Conservation (phyloP, 2,113 vertebrate genomes). For the Dasyprocta punctata region DNA sequence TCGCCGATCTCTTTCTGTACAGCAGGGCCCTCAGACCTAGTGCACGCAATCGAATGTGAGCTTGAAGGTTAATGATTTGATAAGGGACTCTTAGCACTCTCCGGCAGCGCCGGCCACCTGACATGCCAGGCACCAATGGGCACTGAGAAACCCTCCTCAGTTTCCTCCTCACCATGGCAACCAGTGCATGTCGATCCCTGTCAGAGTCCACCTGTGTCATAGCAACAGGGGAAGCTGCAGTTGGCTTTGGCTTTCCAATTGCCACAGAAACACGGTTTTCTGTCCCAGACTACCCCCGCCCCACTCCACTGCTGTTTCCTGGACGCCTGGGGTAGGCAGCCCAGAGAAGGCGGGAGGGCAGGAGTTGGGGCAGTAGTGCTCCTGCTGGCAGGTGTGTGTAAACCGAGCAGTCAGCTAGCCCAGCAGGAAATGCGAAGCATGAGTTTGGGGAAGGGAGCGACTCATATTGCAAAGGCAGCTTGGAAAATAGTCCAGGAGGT, state of each 20-base stretch:
- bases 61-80: constrained; percentile 1
- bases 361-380: not conserved
- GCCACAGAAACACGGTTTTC: not conserved
- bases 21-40: accelerated
- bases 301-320: not conserved
- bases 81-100: not conserved
- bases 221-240: constrained; percentile 68
- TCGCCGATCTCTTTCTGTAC: not conserved
- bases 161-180: constrained; percentile 66
- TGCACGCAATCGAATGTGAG: not conserved
- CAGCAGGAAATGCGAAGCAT: constrained; percentile 1
- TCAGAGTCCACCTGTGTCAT: constrained; percentile 49
- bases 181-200: constrained; percentile 17
- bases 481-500: constrained; percentile 16
- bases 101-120: constrained; percentile 31
- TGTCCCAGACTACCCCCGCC: not conserved
- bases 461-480: not conserved
- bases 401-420: constrained; percentile 2
- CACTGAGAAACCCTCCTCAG: constrained; percentile 10
- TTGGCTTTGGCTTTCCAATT: not conserved
- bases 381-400: not conserved
- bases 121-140: constrained; percentile 53
- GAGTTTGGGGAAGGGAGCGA: constrained; percentile 22
- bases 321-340: not conserved
- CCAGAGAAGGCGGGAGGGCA: not conserved